Base-by-base conservation (phyloP, 2,888 invertebrate species). In the Latrodectus hesperus region DNA sequence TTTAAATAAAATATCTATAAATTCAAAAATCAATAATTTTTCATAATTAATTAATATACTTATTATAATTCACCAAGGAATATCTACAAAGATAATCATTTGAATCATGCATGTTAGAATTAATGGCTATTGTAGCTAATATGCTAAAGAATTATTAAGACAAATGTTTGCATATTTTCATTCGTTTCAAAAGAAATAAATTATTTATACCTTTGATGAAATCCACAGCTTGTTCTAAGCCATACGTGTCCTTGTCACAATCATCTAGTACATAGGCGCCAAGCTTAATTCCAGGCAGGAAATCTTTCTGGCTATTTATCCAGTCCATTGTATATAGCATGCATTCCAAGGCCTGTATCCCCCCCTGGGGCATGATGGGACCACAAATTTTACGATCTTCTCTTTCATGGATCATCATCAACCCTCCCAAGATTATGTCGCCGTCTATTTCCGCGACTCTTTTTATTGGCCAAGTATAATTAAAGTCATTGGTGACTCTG, bases 391-490 rank as follows among this genome's bases (percentile, higher is more conserved):
- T 94, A 74, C 94, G 95, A 90, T 98, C 97, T 90, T 96, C 96
- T 49, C 98, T 93, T 91, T 97, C 97, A 92, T 98, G 98, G 0
- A 98, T 96, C 96, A 98, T 98, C 96, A 98, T 98, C 73, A 98
- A 93, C 0, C 97, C 98, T 9, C 98, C 98, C 1, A 98, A 93
- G 12, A 97, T 94, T 72, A 98, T 93, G 91, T 98, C 96, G 0
- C 98, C 98, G 91, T 97, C 96, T 73, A 98, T 95, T 9, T 96
- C 95, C 0, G 97, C 96, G 91, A 97, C 96, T 91, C 95, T 94
- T 91, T 97, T 97, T 6, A 96, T 95, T 0, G 97, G 97, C 97
- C 96, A 96, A 14, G 90, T 90, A 67, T 78, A 68, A 67, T 86
- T 83, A 22, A 77, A 53, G 49, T 72, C 53, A n/a, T 14, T 12